Conservation (phyloP, 2,888 invertebrate genomes). For the Diogma glabrata region DNA sequence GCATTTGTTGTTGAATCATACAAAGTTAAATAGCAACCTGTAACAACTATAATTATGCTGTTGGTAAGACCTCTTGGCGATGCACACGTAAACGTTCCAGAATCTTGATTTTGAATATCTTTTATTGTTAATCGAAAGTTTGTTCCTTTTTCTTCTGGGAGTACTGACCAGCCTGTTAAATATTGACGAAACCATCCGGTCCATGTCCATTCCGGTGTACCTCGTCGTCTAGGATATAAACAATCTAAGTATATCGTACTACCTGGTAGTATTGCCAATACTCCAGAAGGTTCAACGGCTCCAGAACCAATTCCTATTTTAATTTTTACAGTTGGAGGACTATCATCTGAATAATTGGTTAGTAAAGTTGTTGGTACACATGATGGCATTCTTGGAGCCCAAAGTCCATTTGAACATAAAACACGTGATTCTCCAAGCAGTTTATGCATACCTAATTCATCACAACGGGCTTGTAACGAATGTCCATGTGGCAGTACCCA, state of each 20-base stretch:
- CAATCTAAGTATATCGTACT: slow-evolving; percentile 71
- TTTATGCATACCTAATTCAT: slow-evolving; percentile 73
- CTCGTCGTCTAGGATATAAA: slow-evolving; percentile 59
- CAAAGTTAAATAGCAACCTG: slow-evolving; percentile 51
- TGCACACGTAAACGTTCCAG: slow-evolving; percentile 74
- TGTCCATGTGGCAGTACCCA: slow-evolving; percentile 69
- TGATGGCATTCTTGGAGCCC: slow-evolving; percentile 64
- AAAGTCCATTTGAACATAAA: slow-evolving; percentile 70
- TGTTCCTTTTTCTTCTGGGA: slow-evolving; percentile 54
- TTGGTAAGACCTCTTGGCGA: slow-evolving; percentile 64
- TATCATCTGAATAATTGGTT: slow-evolving; percentile 78
- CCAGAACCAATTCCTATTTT: slow-evolving; percentile 68
- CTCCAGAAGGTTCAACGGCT: slow-evolving; percentile 66
- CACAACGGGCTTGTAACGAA: slow-evolving; percentile 61
- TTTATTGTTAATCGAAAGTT: slow-evolving; percentile 71
- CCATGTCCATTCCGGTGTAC: slow-evolving; percentile 84
- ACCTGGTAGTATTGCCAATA: slow-evolving; percentile 68
- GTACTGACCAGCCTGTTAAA: slow-evolving; percentile 43
- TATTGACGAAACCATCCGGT: slow-evolving; percentile 69
- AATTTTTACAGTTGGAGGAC: slow-evolving; percentile 69
- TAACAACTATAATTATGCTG: slow-evolving; percentile 44
- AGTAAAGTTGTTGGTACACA: slow-evolving; percentile 78
- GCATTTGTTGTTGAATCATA: background rate
- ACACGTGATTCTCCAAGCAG: slow-evolving; percentile 65
- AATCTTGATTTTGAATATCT: slow-evolving; percentile 72